Conservation (phyloP, 1,140 invertebrate species). For the Hydropsyche tenuis region DNA sequence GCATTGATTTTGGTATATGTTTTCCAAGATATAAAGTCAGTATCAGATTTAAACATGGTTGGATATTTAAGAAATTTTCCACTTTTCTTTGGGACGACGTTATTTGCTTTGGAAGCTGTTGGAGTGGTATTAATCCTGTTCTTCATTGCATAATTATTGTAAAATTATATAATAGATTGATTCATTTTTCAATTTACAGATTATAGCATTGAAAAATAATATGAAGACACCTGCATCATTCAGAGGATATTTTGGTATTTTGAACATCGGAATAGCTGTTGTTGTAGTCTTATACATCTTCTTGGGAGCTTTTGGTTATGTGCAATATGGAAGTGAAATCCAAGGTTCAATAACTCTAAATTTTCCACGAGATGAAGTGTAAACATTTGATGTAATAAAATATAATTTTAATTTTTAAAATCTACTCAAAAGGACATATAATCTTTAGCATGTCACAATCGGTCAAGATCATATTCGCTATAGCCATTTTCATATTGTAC, state of each 20-base stretch:
- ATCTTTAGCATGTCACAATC: conserved; percentile 75
- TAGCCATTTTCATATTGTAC: conserved; percentile 91
- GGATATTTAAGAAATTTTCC: conserved; percentile 67
- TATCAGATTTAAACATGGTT: conserved; percentile 64
- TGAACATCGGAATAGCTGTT: conserved; percentile 79
- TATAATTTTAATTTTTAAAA: neutral
- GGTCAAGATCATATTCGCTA: conserved; percentile 83
- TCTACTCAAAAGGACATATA: conserved; percentile 21
- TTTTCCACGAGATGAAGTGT: conserved; percentile 66
- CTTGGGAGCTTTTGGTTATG: conserved; percentile 84
- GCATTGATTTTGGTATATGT: conserved; percentile 74
- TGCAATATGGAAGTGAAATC: conserved; percentile 73
- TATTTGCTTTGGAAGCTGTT: conserved; percentile 92
- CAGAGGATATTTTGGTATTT: conserved; percentile 72
- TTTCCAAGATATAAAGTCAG: conserved; percentile 66
- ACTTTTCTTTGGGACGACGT: conserved; percentile 84
- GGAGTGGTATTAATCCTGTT: conserved; percentile 70
- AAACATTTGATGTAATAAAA: conserved; percentile 40
- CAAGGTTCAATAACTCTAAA: conserved; percentile 77
- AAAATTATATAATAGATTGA: neutral
- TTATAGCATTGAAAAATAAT: conserved; percentile 84
- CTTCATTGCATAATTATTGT: neutral
- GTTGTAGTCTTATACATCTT: conserved; percentile 76
- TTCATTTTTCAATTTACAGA: conserved; percentile 60
- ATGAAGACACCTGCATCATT: conserved; percentile 82